Evolutionary conservation across 2,888 invertebrate species (phyloP).

Genomic region (Caenorhabditis sp.): DNA sequence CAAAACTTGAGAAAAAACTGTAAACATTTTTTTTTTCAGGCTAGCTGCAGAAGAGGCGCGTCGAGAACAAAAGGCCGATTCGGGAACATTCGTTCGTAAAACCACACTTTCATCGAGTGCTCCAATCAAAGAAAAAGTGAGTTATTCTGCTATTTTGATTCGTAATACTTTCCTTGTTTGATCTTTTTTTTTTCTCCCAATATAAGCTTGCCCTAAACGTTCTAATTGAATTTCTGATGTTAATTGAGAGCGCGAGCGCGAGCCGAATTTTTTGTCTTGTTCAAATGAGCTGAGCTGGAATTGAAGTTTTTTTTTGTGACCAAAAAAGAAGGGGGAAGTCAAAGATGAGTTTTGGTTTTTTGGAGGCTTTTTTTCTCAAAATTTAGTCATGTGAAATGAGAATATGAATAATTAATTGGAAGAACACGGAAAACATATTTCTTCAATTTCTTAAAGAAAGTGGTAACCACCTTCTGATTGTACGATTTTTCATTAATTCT

Average conservation of each 20-base stretch:
- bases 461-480: too few species aligned
- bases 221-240: constrained; percentile 1
- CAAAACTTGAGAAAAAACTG: too few species aligned
- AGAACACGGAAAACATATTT: too few species aligned
- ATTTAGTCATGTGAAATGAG: too few species aligned
- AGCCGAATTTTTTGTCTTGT: not conserved
- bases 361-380: too few species aligned
- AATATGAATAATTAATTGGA: too few species aligned
- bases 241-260: not conserved
- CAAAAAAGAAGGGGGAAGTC: too few species aligned
- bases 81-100: constrained; percentile 51
- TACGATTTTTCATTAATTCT: too few species aligned
- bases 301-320: not conserved
- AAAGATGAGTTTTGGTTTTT: too few species aligned
- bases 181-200: not conserved
- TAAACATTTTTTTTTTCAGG: constrained; percentile 44
- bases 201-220: not conserved
- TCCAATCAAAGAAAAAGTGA: constrained; percentile 66
- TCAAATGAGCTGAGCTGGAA: not conserved
- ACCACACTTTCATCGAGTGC: constrained; percentile 55
- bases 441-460: too few species aligned
- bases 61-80: constrained; percentile 63
- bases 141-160: constrained; percentile 10
- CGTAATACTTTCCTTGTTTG: constrained; percentile 1
- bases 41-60: constrained; percentile 70